Base-by-base conservation (phyloP, 2,797 vertebrate species). In the Sebastolobus altivelis region DNA sequence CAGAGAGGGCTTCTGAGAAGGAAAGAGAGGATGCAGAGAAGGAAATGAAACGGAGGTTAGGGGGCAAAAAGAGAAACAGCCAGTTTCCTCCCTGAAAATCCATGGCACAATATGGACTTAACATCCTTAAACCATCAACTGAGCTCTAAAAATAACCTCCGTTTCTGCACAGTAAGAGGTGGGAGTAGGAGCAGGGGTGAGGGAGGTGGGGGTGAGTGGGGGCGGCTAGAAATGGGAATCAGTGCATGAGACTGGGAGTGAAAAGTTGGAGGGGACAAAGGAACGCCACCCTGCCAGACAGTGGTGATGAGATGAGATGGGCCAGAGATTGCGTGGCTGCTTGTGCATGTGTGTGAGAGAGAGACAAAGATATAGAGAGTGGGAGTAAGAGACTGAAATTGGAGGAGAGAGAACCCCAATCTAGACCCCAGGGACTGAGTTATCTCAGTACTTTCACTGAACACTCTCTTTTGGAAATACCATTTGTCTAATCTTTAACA, bases 71-170 rank as follows among this genome's bases (percentile, higher is more conserved):
- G 84, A 92, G 83, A 89, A 92, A 92, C 88, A 87, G 84, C 66
- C 84, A 87, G 91, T 94, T 96, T 96, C 95, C 94, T 95, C 81
- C 60, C 63, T 85, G 83, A 93, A 94, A 94, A 89, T 92, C 88
- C 87, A 89, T 73, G 85, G 84, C 87, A 93, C 90, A 93, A 80
- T 84, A 87, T 91, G 91, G 91, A 93, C 88, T 87, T 88, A 87
- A 92, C 93, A 94, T 96, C 95, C 94, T 95, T 94, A 92, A 95
- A 94, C 91, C 90, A 89, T 95, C 92, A 92, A 81, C 54, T 22
- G 73, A 58, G 85, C 78, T 91, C 94, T 95, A 96, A 95, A 96
- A 96, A 96, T 96, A 96, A 81, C 86, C 70, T 16, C 13, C 0
- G 74, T 82, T 85, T 93, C 90, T 88, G 92, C 88, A 84, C 81